Conservation (phyloP, 2,888 invertebrate species). For the Cotesia congregata region DNA sequence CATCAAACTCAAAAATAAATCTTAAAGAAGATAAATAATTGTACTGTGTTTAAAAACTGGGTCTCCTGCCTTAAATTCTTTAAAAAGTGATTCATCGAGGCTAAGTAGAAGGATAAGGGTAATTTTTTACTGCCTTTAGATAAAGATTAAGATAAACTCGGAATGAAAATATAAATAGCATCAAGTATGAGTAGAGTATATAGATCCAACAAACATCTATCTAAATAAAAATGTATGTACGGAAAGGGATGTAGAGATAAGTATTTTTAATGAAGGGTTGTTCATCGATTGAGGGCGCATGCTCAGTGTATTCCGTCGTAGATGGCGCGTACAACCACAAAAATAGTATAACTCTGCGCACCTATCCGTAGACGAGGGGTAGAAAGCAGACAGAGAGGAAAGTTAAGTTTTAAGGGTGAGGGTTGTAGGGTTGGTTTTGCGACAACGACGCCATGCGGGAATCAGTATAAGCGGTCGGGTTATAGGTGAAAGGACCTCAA, state of each 20-base stretch:
- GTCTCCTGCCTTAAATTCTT: too few species aligned
- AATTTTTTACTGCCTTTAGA: too few species aligned
- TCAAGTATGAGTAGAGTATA: too few species aligned
- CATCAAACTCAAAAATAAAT: too few species aligned
- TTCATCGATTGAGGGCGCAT: slow-evolving; percentile 54
- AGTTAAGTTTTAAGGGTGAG: slow-evolving; percentile 38
- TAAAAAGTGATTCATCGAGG: too few species aligned
- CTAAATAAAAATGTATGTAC: neutral
- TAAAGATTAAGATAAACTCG: too few species aligned
- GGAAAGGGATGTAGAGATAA: slow-evolving; percentile 36
- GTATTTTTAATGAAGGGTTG: slow-evolving; percentile 36
- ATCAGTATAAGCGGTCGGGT: slow-evolving; percentile 66
- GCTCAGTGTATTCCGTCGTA: slow-evolving; percentile 43
- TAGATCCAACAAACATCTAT: neutral
- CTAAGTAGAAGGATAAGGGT: too few species aligned
- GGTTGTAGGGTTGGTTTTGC: slow-evolving; percentile 30
- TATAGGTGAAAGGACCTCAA: slow-evolving; percentile 62
- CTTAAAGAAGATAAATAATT: too few species aligned
- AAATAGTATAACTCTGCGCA: slow-evolving; percentile 15
- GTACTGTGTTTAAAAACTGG: too few species aligned
- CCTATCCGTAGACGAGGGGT: slow-evolving; percentile 27
- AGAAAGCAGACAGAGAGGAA: slow-evolving; percentile 46
- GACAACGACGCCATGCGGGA: slow-evolving; percentile 53
- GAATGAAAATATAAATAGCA: too few species aligned
- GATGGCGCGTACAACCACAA: slow-evolving; percentile 51